Evolutionary conservation across 64 coral and sea anemone genomes (phyloP), one percentile per base, ranked within the genome.

Genomic region (Actinia equina): DNA sequence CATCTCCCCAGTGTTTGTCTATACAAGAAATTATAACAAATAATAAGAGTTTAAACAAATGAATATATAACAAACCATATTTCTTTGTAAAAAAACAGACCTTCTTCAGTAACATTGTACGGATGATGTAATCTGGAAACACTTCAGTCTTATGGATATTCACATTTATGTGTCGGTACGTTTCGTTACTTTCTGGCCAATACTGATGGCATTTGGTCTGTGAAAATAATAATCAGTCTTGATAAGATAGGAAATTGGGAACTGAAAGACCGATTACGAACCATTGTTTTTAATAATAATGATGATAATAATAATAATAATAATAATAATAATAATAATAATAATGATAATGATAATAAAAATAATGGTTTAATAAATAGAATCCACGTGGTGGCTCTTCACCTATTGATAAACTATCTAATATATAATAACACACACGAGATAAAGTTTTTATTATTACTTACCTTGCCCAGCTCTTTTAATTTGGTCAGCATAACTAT

Each of bases 181-280:
- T 90, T 43, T 85, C 83, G 0, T 60, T 83, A 45, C 77, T 90
- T 3, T 96, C 91, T 18, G 94, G 94, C 94, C 94, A 96, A 71
- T 96, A 96, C 82, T 96, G 83, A 17, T 92, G 90, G 64, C 94
- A 96, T 59, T 96, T 96, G 42, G 63, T 86, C 94, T 96, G 59
- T 8, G 61, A 79, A 62, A 67, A 52, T 52, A 81, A 20, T 10
- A 20, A 23, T 20, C 19, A 65, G n/a, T n/a, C 4, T n/a, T 65
- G 14, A n/a, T 20, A 41, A 81, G 43, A 51, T 81, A 3, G n/a
- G n/a, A 37, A 14, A 74, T 37, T 9, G 12, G 23, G 69, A 37
- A 74, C 13, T 74, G 12, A 74, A 41, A 74, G 13, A 14, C n/a
- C 3, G 25, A 37, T 13, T 41, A 74, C 8, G 3, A 26, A 30